Base-by-base conservation (phyloP, 2,888 invertebrate species). In the Scaptomyza cyrtandrae region DNA sequence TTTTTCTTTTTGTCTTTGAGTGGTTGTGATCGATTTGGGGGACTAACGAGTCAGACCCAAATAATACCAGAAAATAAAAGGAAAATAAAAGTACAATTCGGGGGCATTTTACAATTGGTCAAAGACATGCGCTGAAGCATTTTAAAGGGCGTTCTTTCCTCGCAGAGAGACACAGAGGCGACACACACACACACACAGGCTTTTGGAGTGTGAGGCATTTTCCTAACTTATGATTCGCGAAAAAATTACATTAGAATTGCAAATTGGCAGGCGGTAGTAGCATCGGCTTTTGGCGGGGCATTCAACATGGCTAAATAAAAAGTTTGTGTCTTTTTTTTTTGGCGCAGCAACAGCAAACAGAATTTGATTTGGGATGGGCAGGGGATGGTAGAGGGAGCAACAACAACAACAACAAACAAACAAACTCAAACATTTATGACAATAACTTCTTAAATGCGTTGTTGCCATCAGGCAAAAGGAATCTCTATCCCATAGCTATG, bases 231-330 rank as follows among this genome's bases (percentile, higher is more conserved):
- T 88, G 84, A 88, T 86, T 86, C 80, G 84, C 86, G 81, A 88
- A 89, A 90, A 90, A 90, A 90, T 90, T 90, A 90, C 90, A 89
- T 89, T 90, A 85, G 89, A 90, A 90, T 90, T 90, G 89, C 89
- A 90, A 90, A 90, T 90, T 84, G 87, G 78, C 52, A 54, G 78
- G 68, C 71, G 62, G 49, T 14, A 39, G 7, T 39, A 63, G 52
- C 61, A 29, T 59, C 49, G 49, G 49, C 39, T 39, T 39, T n/a
- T n/a, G 63, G 63, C 39, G 49, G 55, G 66, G 72, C 74, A 79
- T 80, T 73, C 84, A 78, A 63, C 81, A 75, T 75, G 81, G 72
- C 80, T 77, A 81, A 84, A 88, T 86, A 88, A 88, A 41, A 86
- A 77, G 80, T 85, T 85, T 87, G 76, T 85, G 85, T 79, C 74